Evolutionary conservation across 2,888 invertebrate species (phyloP).

Genomic region (Nephrocerus scutellatus): DNA sequence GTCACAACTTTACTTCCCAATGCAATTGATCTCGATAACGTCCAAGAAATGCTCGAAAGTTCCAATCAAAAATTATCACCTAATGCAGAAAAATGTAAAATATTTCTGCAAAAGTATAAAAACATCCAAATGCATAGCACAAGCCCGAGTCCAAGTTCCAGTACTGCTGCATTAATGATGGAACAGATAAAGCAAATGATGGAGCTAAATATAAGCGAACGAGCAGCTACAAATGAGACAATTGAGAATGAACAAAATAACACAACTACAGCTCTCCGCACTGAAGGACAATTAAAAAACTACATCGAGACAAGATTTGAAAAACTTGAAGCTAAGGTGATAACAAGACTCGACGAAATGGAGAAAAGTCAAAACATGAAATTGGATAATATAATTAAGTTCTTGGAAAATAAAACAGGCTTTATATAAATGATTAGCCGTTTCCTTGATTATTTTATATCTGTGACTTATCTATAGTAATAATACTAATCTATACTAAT

Average conservation of each 20-base stretch:
- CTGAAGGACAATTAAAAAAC: constrained; percentile 19
- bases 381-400: constrained; percentile 34
- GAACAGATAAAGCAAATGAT: constrained; percentile 14
- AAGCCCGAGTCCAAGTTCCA: neutral
- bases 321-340: constrained; percentile 30
- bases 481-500: too few species aligned
- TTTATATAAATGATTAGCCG: too few species aligned
- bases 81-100: constrained; percentile 33
- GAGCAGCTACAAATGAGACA: neutral
- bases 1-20: constrained; percentile 32
- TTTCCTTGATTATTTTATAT: too few species aligned
- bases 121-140: constrained; percentile 6
- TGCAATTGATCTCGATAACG: constrained; percentile 34
- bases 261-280: neutral
- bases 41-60: constrained; percentile 33
- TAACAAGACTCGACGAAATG: constrained; percentile 28
- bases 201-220: neutral
- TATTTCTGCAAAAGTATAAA: constrained; percentile 30
- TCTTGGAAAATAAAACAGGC: constrained; percentile 31
- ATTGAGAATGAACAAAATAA: neutral
- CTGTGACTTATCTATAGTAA: too few species aligned
- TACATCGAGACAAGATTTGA: constrained; percentile 33
- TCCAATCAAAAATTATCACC: constrained; percentile 27
- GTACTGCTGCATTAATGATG: constrained; percentile 5
- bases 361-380: constrained; percentile 34